Evolutionary conservation across 2,113 vertebrate species (phyloP).

Genomic region (Pelodiscus sinensis): DNA sequence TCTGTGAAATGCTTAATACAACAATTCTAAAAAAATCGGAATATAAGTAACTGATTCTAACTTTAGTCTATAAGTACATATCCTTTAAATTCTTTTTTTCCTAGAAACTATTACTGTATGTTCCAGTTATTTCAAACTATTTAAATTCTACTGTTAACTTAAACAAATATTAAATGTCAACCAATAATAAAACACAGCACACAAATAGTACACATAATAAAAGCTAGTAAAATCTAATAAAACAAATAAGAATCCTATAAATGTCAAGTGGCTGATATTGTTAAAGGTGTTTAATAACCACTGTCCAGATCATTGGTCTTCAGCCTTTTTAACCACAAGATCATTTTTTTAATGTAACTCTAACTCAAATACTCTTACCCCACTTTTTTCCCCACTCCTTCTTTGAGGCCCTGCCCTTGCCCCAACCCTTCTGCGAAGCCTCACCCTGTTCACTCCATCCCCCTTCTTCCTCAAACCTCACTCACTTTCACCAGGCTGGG

Average conservation of each 20-base stretch:
- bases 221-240: not conserved
- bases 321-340: not conserved
- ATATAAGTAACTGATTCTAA: conserved; percentile 2
- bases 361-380: too few species aligned
- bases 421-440: too few species aligned
- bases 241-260: conserved; percentile 2
- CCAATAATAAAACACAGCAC: not conserved
- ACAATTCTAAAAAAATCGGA: not conserved
- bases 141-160: not conserved
- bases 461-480: not conserved
- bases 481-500: too few species aligned
- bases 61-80: conserved; percentile 8
- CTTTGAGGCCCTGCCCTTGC: too few species aligned
- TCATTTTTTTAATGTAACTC: too few species aligned
- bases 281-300: not conserved
- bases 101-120: not conserved
- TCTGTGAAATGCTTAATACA: not conserved
- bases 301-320: conserved; percentile 26
- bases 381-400: too few species aligned
- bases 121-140: not conserved
- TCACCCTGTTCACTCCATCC: too few species aligned
- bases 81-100: not conserved
- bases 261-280: not conserved
- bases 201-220: not conserved
- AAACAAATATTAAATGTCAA: conserved; percentile 37